Conservation (phyloP, 2,888 invertebrate species). For the Morpho deidamia region DNA sequence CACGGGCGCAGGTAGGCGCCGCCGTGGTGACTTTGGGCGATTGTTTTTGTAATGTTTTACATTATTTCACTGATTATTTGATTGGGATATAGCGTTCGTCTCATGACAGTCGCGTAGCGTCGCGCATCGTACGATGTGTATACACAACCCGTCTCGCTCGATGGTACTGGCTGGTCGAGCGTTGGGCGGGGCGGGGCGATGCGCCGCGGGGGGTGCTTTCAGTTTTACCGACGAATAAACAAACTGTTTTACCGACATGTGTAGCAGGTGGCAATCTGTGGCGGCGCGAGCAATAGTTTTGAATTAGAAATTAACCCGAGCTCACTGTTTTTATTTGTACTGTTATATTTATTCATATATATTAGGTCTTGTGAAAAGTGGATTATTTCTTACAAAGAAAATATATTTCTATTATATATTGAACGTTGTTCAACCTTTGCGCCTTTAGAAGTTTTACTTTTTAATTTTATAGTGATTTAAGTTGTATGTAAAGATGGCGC, state of each 20-base stretch:
- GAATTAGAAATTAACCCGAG: too few relatives aligned
- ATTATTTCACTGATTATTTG: conserved; percentile 73
- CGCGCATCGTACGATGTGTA: conserved; percentile 52
- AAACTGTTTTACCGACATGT: conserved; percentile 41
- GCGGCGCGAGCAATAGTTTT: conserved; percentile 28
- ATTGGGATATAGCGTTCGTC: conserved; percentile 54
- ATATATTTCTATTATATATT: too few relatives aligned
- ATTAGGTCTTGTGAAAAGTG: too few relatives aligned
- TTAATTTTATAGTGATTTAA: neutral
- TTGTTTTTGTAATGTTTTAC: conserved; percentile 69
- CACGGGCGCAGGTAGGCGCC: conserved; percentile 76
- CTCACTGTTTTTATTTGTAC: too few relatives aligned
- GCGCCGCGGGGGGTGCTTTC: conserved; percentile 39
- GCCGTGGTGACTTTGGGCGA: conserved; percentile 67
- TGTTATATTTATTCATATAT: too few relatives aligned
- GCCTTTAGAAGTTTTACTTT: conserved; percentile 6
- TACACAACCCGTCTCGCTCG: conserved; percentile 67
- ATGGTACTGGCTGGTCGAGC: conserved; percentile 57
- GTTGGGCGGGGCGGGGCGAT: conserved; percentile 37
- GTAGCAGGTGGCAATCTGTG: conserved; percentile 64
- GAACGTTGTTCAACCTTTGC: too few relatives aligned
- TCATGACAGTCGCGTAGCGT: conserved; percentile 64
- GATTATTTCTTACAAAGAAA: too few relatives aligned
- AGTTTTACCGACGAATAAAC: conserved; percentile 35
- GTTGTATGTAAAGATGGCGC: conserved; percentile 7